Conservation (phyloP, 2,888 invertebrate species). For the Zygaena filipendulae region DNA sequence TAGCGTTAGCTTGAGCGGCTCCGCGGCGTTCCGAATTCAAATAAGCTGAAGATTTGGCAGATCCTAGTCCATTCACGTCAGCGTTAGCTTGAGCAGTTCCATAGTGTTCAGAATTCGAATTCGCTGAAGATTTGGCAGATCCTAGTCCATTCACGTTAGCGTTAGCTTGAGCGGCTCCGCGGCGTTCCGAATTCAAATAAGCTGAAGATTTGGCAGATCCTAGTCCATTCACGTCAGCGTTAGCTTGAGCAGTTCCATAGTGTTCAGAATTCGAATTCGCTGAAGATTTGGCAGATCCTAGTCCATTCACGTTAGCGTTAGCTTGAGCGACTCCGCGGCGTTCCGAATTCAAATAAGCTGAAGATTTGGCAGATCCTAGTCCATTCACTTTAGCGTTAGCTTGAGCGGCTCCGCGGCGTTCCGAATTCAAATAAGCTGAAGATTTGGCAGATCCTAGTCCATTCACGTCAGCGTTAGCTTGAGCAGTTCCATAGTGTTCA, state of each 20-base stretch:
- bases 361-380: no score
- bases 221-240: conserved; percentile 29
- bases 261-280: conserved; percentile 10
- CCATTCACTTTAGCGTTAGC: no score
- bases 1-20: conserved; percentile 27
- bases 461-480: conserved; percentile 22
- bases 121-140: conserved; percentile 19
- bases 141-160: conserved; percentile 21
- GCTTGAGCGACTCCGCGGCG: no score
- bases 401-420: no score
- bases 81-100: conserved; percentile 23
- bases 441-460: no score
- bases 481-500: conserved; percentile 1
- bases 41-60: conserved; percentile 26
- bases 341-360: no score
- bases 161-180: conserved; percentile 19
- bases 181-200: conserved; percentile 19
- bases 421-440: no score
- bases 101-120: conserved; percentile 11
- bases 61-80: conserved; percentile 17
- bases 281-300: conserved; percentile 22
- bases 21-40: conserved; percentile 29
- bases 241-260: conserved; percentile 37
- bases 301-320: no score
- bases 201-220: conserved; percentile 45